phyloP scores from a whole-genome alignment of 1,140 invertebrate genomes.

The Drepana arcuata region DNA sequence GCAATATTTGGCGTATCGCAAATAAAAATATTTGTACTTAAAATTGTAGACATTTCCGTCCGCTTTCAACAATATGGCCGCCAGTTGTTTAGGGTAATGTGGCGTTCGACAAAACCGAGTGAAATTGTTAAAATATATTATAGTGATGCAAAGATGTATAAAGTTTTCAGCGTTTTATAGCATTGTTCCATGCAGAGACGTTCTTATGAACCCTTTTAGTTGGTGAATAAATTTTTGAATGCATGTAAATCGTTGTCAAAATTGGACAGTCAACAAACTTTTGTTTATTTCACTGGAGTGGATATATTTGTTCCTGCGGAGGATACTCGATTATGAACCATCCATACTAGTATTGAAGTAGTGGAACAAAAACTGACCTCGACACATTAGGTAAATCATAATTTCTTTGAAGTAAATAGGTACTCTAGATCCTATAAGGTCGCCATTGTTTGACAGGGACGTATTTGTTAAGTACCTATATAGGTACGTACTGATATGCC shows the following conservation, averaged over 20 bases:
- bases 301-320: conserved; percentile 48
- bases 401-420: conserved; percentile 29
- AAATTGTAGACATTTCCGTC: no score
- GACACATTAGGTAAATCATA: conserved; percentile 61
- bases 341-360: conserved; percentile 55
- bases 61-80: conserved; percentile 71
- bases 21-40: no score
- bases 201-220: conserved; percentile 46
- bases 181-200: conserved; percentile 60
- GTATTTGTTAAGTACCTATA: no score
- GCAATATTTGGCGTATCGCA: no score
- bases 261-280: conserved; percentile 72
- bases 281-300: conserved; percentile 69
- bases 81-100: conserved; percentile 72
- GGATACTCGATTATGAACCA: conserved; percentile 62
- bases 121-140: conserved; percentile 65
- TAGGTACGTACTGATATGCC: no score
- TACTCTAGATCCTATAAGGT: conserved; percentile 51
- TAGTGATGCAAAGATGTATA: conserved; percentile 64
- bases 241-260: conserved; percentile 51
- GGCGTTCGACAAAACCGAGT: conserved; percentile 69
- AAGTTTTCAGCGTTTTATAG: conserved; percentile 65
- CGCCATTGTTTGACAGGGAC: conserved; percentile 70
- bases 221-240: conserved; percentile 62
- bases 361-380: conserved; percentile 55